These are phyloP conservation scores for Pseudoips prasinana DNA, from an alignment of 2,888 invertebrate genomes.

Conservation along the genomic window DNA sequence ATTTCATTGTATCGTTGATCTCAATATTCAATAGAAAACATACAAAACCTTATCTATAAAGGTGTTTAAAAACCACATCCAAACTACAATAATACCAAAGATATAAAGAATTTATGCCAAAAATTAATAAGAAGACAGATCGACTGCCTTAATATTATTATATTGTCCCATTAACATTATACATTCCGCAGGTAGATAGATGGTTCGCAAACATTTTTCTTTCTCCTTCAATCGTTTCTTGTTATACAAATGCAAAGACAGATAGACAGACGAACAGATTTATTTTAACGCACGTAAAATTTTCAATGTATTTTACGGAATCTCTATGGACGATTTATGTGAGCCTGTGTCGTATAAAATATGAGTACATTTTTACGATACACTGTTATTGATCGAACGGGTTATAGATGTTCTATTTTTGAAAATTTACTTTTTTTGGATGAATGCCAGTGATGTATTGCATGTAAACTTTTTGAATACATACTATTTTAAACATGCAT, in stretches of 20 bases:
- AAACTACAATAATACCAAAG: too few species aligned
- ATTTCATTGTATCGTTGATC: too few species aligned
- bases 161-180: not conserved
- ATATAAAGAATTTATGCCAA: too few species aligned
- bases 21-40: too few species aligned
- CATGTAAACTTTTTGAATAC: slow-evolving; percentile 1
- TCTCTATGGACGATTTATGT: slow-evolving; percentile 39
- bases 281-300: slow-evolving; percentile 43
- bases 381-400: slow-evolving; percentile 34
- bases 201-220: slow-evolving; percentile 25
- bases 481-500: not conserved
- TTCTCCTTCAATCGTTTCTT: slow-evolving; percentile 27
- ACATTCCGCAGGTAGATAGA: slow-evolving; percentile 20
- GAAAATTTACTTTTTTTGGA: slow-evolving; percentile 11
- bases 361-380: slow-evolving; percentile 43
- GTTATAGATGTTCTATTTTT: slow-evolving; percentile 22
- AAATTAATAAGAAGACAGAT: too few species aligned
- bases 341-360: slow-evolving; percentile 33
- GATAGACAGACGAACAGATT: slow-evolving; percentile 28
- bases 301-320: slow-evolving; percentile 37
- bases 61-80: too few species aligned
- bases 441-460: slow-evolving; percentile 13
- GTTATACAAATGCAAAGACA: slow-evolving; percentile 9
- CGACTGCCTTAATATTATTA: slow-evolving; percentile 1
- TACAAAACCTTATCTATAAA: too few species aligned